Conservation (phyloP, 2,797 vertebrate species). For the Hyperoplus lanceolatus region DNA sequence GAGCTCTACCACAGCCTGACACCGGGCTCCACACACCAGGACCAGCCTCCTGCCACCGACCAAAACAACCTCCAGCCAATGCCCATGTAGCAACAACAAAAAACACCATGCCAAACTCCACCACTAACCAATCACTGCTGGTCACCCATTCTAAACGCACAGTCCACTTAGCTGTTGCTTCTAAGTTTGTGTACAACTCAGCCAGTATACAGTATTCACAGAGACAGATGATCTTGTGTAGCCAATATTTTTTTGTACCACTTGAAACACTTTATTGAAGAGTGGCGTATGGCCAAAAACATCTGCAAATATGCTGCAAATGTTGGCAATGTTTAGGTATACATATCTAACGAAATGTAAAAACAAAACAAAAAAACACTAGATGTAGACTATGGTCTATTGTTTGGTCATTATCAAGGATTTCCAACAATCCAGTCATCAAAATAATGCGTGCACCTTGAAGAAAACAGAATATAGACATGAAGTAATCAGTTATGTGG, state of each 20-base stretch:
- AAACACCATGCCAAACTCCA: not conserved
- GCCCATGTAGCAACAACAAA: constrained; percentile 63
- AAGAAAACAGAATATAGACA: not conserved
- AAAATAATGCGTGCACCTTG: not conserved
- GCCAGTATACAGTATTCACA: constrained; percentile 21
- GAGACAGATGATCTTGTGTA: constrained; percentile 1
- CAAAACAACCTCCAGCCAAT: constrained; percentile 66
- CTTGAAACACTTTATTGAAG: not conserved
- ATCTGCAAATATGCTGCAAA: not conserved
- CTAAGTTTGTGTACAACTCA: constrained; percentile 6
- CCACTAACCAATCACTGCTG: constrained; percentile 13
- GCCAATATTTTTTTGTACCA: constrained; percentile 5
- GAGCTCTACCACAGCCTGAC: constrained; percentile 88
- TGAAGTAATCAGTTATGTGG: constrained; percentile 14
- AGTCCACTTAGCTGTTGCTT: constrained; percentile 45
- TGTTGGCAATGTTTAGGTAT: not conserved
- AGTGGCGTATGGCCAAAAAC: not conserved
- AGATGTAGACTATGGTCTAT: not conserved
- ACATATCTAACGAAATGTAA: constrained; percentile 1
- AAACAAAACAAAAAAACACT: constrained; percentile 18
- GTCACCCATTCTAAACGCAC: constrained; percentile 44
- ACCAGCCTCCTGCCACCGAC: constrained; percentile 60
- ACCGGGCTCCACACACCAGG: constrained; percentile 55
- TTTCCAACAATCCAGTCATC: no score
- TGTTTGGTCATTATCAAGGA: constrained; percentile 10